Evolutionary conservation across 2,113 vertebrate species (phyloP), one percentile per base, ranked within the genome.

Genomic region (Leptobrachium ailaonicum): DNA sequence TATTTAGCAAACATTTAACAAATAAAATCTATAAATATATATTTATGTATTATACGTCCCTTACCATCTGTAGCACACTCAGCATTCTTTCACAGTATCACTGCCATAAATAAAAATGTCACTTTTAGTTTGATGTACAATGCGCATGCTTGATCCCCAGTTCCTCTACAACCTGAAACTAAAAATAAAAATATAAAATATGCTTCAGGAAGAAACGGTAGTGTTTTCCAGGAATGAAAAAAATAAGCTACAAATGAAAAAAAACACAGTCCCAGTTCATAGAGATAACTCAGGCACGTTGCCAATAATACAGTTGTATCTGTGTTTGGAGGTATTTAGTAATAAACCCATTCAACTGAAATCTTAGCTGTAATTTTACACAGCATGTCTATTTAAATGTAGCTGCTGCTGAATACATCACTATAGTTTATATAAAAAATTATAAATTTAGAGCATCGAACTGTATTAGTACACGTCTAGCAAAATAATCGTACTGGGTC

Each of bases 231-330:
- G 20, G 11, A 8, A 32, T 44, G 41, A 44, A 40, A 47, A 13
- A 20, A 60, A 11, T 60, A 6, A 32, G 10, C 13, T 43, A 71
- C 70, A 54, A 7, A 54, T 66, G 47, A 76, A 68, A 76, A 68
- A 43, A 66, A 92, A 86, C 92, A 88, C 85, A 78, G 75, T 91
- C 88, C 88, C 86, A 80, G 85, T 83, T 87, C 76, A 87, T 73
- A 83, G 47, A 73, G 82, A 66, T 87, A 74, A 86, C 85, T 82
- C 76, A 76, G 74, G 85, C 82, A 81, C 80, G 54, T 43, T 86
- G 88, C 91, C 93, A 87, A 90, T 89, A 83, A 90, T 89, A 83
- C 86, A 85, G 81, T 85, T 89, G 82, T 87, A 89, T 91, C 90
- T 62, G 2, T 66, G 47, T 32, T 79, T 45, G 53, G 50, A 32